Percentiles rank a stretch among this genome's conserved stretches.
These are phyloP conservation scores for Sarcophaga caerulescens DNA, from an alignment of 2,888 invertebrate species.

Conservation along the genomic window DNA sequence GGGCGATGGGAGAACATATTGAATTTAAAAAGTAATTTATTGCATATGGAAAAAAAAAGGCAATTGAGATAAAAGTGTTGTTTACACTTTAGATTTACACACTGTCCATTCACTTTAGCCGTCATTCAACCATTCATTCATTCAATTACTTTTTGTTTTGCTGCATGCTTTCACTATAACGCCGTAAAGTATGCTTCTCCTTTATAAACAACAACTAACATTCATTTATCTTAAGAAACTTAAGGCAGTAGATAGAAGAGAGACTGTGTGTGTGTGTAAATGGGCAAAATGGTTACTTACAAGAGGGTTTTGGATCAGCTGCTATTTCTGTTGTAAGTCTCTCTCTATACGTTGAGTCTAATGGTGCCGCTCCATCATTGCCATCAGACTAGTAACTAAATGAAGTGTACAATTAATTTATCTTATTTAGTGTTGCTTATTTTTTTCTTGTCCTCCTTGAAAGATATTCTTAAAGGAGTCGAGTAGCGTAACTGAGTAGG, in stretches of 20 bases:
- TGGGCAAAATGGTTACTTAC: slow-evolving; percentile 2
- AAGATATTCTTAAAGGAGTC: not conserved
- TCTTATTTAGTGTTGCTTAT: slow-evolving; percentile 38
- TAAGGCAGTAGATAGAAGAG: not conserved
- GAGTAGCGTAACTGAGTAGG: not conserved
- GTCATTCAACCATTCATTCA: not conserved
- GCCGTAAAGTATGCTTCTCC: slow-evolving; percentile 44
- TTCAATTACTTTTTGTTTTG: not conserved
- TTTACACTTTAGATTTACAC: slow-evolving; percentile 32
- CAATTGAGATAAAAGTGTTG: slow-evolving; percentile 52
- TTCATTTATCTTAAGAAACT: not conserved
- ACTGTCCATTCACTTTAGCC: slow-evolving; percentile 13
- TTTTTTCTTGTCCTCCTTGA: not conserved
- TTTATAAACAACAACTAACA: not conserved
- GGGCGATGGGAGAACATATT: slow-evolving; percentile 60
- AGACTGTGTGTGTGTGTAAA: not conserved
- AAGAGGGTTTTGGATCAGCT: slow-evolving; percentile 5
- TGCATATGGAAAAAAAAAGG: slow-evolving; percentile 1
- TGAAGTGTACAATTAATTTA: slow-evolving; percentile 62
- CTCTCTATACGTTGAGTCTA: not conserved
- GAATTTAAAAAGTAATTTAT: slow-evolving; percentile 71
- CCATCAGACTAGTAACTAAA: slow-evolving; percentile 37
- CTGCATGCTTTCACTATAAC: not conserved
- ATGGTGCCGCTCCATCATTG: slow-evolving; percentile 21
- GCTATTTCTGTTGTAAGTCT: not conserved